phyloP scores from a whole-genome alignment of 2,888 invertebrate genomes.

The Cerceris ruficornis region DNA sequence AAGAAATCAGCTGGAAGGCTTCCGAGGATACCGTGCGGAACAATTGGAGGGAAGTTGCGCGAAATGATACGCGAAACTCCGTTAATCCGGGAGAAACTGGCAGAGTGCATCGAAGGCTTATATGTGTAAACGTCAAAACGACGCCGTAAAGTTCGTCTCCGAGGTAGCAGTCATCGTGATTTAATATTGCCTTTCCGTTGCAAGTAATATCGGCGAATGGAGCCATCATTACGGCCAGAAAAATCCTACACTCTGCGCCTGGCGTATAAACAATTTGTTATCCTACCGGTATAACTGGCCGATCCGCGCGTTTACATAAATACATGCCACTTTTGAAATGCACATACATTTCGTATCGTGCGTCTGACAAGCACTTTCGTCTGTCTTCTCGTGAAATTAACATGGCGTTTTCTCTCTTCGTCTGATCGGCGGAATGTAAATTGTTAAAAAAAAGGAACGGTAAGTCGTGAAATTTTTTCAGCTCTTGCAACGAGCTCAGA shows the following conservation, averaged over 20 bases:
- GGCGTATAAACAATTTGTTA: conserved; percentile 59
- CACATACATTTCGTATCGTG: conserved; percentile 24
- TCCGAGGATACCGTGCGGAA: background rate
- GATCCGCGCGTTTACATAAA: conserved; percentile 37
- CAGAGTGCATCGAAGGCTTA: background rate
- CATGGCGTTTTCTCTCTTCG: background rate
- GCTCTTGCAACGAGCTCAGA: no score
- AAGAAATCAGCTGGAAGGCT: background rate
- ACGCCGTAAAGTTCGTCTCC: conserved; percentile 22
- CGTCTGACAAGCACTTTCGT: conserved; percentile 49
- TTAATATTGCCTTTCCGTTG: conserved; percentile 28
- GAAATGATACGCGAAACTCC: conserved; percentile 10
- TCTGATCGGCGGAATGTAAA: no score
- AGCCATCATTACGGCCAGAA: conserved; percentile 39
- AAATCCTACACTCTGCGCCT: conserved; percentile 32
- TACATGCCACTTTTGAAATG: conserved; percentile 15
- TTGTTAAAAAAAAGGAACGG: no score
- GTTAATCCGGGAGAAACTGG: conserved; percentile 5
- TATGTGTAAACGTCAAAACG: conserved; percentile 9
- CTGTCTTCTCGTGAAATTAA: conserved; percentile 1
- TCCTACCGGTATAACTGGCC: conserved; percentile 50
- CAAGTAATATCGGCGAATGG: conserved; percentile 46
- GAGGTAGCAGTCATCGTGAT: conserved; percentile 28
- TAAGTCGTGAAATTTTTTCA: no score
- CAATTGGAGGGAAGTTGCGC: background rate